Conservation (phyloP, 2,113 vertebrate species). For the Noturus placidus region DNA sequence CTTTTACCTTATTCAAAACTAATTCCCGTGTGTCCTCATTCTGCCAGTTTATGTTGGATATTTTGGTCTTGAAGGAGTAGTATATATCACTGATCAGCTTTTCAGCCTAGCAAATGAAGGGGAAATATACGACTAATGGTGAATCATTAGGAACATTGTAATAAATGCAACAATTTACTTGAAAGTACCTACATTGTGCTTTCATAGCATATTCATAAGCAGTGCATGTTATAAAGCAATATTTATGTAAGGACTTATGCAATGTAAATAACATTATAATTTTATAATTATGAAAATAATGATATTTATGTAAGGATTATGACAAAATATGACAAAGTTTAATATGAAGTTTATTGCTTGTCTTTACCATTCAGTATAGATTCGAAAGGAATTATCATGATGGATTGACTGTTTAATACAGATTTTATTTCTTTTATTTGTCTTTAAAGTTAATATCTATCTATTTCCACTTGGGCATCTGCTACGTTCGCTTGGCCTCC, state of each 20-base stretch:
- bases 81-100: constrained; percentile 65
- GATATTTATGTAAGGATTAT: background rate
- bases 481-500: too few relatives aligned
- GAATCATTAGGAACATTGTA: background rate
- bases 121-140: background rate
- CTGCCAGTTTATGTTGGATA: constrained; percentile 62
- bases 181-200: background rate
- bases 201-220: background rate
- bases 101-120: constrained; percentile 61
- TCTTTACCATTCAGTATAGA: background rate
- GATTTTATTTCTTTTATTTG: background rate
- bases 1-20: constrained; percentile 66
- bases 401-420: background rate
- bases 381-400: background rate
- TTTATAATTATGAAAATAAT: background rate
- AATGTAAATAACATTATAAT: background rate
- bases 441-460: background rate
- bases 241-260: background rate
- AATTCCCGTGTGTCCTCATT: constrained; percentile 52
- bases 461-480: too few relatives aligned
- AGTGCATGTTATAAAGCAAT: background rate
- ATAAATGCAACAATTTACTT: background rate
- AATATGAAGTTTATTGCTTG: background rate
- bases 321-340: background rate
- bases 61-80: constrained; percentile 64